These are phyloP conservation scores for Polydrusus cervinus DNA, from an alignment of 2,888 invertebrate species.

Conservation along the genomic window DNA sequence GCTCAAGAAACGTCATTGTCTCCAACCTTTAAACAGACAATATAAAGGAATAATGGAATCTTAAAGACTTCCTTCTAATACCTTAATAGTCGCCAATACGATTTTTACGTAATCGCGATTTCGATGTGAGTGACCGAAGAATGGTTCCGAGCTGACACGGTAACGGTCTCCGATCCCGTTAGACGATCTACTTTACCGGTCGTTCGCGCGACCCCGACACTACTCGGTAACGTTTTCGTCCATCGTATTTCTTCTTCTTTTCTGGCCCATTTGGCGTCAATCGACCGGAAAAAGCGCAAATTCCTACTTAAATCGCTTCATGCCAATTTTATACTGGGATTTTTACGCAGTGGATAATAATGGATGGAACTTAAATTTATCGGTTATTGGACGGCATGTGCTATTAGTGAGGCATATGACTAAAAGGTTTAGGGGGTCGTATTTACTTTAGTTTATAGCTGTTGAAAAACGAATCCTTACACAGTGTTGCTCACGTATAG, in stretches of 20 bases:
- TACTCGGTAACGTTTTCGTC: not conserved
- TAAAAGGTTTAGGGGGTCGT: slow-evolving; percentile 7
- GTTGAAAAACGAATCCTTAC: too few species aligned
- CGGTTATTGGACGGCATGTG: slow-evolving; percentile 30
- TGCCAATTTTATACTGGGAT: slow-evolving; percentile 23
- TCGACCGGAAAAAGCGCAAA: slow-evolving; percentile 50
- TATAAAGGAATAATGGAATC: too few species aligned
- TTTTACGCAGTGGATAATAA: slow-evolving; percentile 35
- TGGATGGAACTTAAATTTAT: slow-evolving; percentile 41
- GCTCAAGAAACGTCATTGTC: too few species aligned
- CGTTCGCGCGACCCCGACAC: slow-evolving; percentile 22
- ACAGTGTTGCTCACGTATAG: too few species aligned
- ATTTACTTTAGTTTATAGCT: too few species aligned
- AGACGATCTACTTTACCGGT: slow-evolving; percentile 52
- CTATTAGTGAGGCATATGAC: slow-evolving; percentile 19
- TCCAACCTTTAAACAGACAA: too few species aligned
- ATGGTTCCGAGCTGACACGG: slow-evolving; percentile 39
- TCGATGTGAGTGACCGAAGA: slow-evolving; percentile 48
- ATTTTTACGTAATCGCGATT: slow-evolving; percentile 24
- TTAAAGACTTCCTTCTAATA: too few species aligned
- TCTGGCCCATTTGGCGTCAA: slow-evolving; percentile 44
- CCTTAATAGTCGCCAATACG: too few species aligned
- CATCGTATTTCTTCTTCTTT: slow-evolving; percentile 37
- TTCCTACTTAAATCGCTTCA: slow-evolving; percentile 30
- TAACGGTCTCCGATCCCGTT: slow-evolving; percentile 51